A percentile compares a stretch with the other conserved stretches of the same genome.
These are phyloP conservation scores for Neodon shergylaensis DNA, from an alignment of 2,113 vertebrate species.

Conservation along the genomic window DNA sequence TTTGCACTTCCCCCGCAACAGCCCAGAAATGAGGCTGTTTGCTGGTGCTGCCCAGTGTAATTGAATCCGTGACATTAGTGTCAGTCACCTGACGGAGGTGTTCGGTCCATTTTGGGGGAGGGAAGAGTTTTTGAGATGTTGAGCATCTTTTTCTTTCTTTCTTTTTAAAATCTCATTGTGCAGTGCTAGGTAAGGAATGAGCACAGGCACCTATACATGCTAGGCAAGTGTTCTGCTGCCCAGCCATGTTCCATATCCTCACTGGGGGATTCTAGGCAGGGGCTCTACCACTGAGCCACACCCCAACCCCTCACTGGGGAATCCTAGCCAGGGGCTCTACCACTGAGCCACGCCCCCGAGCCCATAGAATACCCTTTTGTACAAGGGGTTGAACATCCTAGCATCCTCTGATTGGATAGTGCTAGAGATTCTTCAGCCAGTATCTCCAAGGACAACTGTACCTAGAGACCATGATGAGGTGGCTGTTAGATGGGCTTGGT, in stretches of 20 bases:
- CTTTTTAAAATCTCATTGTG: background rate
- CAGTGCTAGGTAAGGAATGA: background rate
- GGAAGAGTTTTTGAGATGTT: background rate
- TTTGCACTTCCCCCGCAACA: background rate
- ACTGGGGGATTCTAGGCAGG: too few relatives aligned
- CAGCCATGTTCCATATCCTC: accelerated
- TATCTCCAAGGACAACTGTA: background rate
- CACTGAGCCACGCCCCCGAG: background rate
- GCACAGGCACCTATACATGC: background rate
- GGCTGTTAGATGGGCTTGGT: background rate
- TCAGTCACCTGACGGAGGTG: background rate
- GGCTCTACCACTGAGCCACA: background rate
- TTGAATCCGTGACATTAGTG: background rate
- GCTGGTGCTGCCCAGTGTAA: background rate
- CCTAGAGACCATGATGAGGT: background rate
- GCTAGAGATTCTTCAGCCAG: background rate
- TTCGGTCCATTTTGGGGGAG: background rate
- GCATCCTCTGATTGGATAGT: background rate
- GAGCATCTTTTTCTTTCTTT: background rate
- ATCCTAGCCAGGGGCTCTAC: background rate
- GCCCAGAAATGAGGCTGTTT: background rate
- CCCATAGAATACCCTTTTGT: background rate
- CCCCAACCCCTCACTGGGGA: background rate
- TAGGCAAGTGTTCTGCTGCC: background rate
- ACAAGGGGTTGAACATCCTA: background rate